phyloP scores from a whole-genome alignment of 2,888 invertebrate genomes.

The Griposia aprilina region DNA sequence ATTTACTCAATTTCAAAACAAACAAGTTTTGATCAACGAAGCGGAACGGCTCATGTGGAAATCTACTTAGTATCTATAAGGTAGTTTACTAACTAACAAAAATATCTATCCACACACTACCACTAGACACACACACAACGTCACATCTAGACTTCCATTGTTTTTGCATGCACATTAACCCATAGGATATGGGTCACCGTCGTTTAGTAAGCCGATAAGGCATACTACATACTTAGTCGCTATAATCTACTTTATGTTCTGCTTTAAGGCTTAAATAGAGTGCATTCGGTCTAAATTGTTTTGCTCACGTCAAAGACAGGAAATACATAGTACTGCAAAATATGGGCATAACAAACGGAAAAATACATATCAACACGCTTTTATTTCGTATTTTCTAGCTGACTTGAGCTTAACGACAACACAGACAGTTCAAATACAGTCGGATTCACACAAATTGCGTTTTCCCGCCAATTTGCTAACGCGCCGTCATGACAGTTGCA shows the following conservation, averaged over 20 bases:
- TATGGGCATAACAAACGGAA: not conserved
- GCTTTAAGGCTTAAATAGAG: slow-evolving; percentile 2
- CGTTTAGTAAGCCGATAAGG: slow-evolving; percentile 45
- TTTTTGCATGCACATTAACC: slow-evolving; percentile 39
- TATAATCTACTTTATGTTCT: slow-evolving; percentile 45
- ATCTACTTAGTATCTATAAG: no score
- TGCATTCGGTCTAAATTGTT: slow-evolving; percentile 39
- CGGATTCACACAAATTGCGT: slow-evolving; percentile 56
- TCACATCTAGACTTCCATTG: not conserved
- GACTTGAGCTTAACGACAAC: slow-evolving; percentile 18
- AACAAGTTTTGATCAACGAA: slow-evolving; percentile 6
- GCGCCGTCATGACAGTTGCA: slow-evolving; percentile 60
- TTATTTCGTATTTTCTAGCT: slow-evolving; percentile 18
- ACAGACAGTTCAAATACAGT: slow-evolving; percentile 41
- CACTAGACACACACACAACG: not conserved
- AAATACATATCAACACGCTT: not conserved
- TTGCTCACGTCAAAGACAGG: slow-evolving; percentile 40
- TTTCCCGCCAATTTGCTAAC: slow-evolving; percentile 64
- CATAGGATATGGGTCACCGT: slow-evolving; percentile 46
- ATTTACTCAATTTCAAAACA: not conserved
- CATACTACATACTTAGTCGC: slow-evolving; percentile 9
- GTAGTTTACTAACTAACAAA: slow-evolving; percentile 11
- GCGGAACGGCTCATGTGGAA: not conserved
- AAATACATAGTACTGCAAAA: not conserved
- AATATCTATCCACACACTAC: not conserved